Evolutionary conservation across 1,140 invertebrate genomes (phyloP).

Genomic region (Eurosta solidaginis): DNA sequence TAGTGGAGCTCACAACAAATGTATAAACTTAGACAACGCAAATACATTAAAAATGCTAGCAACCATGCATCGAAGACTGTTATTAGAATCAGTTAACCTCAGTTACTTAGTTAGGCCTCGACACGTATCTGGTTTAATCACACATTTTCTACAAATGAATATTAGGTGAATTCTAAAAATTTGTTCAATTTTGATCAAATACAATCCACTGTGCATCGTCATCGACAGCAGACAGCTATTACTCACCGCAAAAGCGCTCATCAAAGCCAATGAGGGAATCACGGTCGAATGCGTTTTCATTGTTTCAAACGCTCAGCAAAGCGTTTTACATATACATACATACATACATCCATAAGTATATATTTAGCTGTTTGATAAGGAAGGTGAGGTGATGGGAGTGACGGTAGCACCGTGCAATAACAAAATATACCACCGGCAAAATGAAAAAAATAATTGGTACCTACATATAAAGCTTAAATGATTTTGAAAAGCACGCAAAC

Average conservation of each 20-base stretch:
- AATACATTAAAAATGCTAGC: no score
- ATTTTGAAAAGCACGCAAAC: neutral
- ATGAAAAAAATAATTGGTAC: neutral
- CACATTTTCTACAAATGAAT: no score
- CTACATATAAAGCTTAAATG: neutral
- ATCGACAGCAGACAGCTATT: neutral
- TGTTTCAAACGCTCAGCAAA: conserved; percentile 1
- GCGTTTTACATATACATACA: neutral
- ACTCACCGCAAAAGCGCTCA: neutral
- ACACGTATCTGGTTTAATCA: no score
- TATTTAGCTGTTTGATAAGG: neutral
- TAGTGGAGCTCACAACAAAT: no score
- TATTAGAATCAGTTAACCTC: no score
- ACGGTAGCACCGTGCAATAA: neutral
- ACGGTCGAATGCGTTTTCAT: conserved; percentile 35
- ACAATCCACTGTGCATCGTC: no score
- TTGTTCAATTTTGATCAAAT: no score
- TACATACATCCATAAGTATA: neutral
- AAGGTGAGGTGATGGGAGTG: neutral
- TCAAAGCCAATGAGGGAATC: conserved; percentile 30
- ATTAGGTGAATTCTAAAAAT: no score
- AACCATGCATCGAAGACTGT: no score
- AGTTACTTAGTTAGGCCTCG: no score
- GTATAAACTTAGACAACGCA: no score
- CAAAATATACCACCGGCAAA: neutral